Evolutionary conservation across 2,888 invertebrate genomes (phyloP), one percentile per base, ranked within the genome.

Genomic region (Mimumesa dahlbomi): DNA sequence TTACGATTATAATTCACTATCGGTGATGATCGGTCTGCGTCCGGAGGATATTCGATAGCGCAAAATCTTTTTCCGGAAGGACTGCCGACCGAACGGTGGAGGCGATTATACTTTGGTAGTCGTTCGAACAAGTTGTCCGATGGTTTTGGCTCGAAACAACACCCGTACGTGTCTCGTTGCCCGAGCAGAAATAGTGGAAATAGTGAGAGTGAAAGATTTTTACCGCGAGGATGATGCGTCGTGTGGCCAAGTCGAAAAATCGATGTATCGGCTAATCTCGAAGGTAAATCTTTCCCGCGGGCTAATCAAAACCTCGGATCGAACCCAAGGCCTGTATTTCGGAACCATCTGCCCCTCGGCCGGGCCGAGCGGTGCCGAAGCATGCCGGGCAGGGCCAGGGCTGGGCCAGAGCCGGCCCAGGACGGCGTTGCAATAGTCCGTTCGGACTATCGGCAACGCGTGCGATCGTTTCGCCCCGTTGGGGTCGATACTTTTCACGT

Each of bases 251-350:
- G 62, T 62, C 68, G 75, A 81, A 69, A 70, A 73, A 77, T 81
- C 77, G 73, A 75, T 56, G 77, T 54, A 71, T 49, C 18, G 54
- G 61, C 69, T 85, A 86, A 87, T 87, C 86, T 86, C 76, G 74
- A 82, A 84, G 75, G 84, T 84, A 85, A 86, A 87, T 87, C 86
- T 86, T 75, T 58, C 68, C 77, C 77, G 76, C 79, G 77, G 71
- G 77, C 77, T 78, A 84, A 84, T 86, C 84, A 75, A 82, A 75
- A 78, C 61, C 58, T 59, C 77, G 77, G 79, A 86, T 86, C 85
- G 81, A 71, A 79, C 59, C 53, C 61, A 52, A 77, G 80, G 77
- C 70, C 76, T 70, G 66, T 75, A 77, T 82, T 80, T 77, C 75
- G 75, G 77, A 77, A 68, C 77, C 86, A 87, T 87, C 86, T 86